Conservation (phyloP, 1,140 invertebrate genomes). For the Drosophila obscura region DNA sequence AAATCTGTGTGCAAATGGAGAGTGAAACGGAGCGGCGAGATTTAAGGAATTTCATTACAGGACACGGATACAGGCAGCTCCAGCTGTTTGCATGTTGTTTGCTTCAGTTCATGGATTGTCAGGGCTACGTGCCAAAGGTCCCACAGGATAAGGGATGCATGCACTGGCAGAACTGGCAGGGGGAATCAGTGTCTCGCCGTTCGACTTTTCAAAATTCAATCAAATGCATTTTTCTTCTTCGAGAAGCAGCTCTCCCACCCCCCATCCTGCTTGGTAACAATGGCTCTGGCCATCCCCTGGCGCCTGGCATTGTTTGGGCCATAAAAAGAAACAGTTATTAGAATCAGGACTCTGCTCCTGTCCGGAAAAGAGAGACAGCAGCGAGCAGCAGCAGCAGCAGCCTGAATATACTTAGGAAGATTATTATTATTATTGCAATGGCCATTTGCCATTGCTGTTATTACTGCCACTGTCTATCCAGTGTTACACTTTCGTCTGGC, state of each 20-base stretch:
- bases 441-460: slow-evolving; percentile 15
- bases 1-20: too few relatives aligned
- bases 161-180: neutral
- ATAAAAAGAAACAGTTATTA: slow-evolving; percentile 73
- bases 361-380: slow-evolving; percentile 5
- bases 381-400: neutral
- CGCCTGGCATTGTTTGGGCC: slow-evolving; percentile 32
- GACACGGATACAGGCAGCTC: neutral
- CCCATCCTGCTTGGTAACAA: too few relatives aligned
- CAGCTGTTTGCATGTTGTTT: slow-evolving; percentile 22
- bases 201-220: slow-evolving; percentile 70
- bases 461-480: slow-evolving; percentile 32
- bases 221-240: slow-evolving; percentile 53
- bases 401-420: slow-evolving; percentile 23
- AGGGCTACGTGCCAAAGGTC: slow-evolving; percentile 30
- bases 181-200: slow-evolving; percentile 13
- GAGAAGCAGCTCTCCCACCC: neutral
- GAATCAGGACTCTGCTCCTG: slow-evolving; percentile 7
- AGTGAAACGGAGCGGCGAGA: too few relatives aligned
- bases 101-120: slow-evolving; percentile 8
- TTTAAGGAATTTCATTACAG: too few relatives aligned
- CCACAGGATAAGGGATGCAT: slow-evolving; percentile 8
- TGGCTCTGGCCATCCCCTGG: too few relatives aligned
- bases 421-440: slow-evolving; percentile 45
- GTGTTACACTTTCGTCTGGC: slow-evolving; percentile 17